Base-by-base conservation (phyloP, 92 coral and sea anemone species). In the Blastomussa wellsi region DNA sequence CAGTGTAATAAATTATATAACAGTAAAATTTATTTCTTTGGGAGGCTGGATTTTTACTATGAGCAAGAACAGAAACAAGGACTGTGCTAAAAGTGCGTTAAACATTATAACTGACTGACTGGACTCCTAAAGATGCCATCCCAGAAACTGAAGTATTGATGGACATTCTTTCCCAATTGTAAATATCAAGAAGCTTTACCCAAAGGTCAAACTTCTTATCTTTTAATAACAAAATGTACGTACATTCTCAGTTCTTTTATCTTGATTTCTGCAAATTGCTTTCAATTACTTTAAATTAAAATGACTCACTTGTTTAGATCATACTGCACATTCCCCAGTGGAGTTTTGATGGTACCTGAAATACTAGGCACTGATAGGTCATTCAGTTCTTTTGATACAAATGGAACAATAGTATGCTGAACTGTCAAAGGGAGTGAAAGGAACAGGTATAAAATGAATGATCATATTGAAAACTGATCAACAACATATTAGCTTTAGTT, bases 361-460 rank as follows among this genome's bases (percentile, higher is more conserved):
- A 94, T 19, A 14, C 77, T 74, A 22, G 98, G 98, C 26, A 94
- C 90, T 7, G 82, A 74, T 33, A 94, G 80, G 38, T 88, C 89
- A 82, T 70, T 83, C 44, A 94, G 85, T 77, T 92, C 90, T 52
- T 88, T 90, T 6, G 89, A 89, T 53, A 94, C 62, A 87, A 94
- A 94, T 82, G 98, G 98, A n/a, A 92, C 71, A 8, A 89, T 91
- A 44, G 84, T 92, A 78, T 92, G 95, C 17, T 94, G 86, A 9
- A 93, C 93, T 92, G 84, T 41, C 12, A 44, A 49, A 72, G 7
- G 10, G 13, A 62, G 20, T 3, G n/a, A 76, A 24, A 57, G 13
- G 35, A 60, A 15, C 0, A 51, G 3, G 57, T 15, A 14, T 51
- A 22, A 51, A 5, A 51, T n/a, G n/a, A n/a, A n/a, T n/a, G n/a